Base-by-base conservation (phyloP, 2,113 vertebrate species). In the Scomber japonicus region DNA sequence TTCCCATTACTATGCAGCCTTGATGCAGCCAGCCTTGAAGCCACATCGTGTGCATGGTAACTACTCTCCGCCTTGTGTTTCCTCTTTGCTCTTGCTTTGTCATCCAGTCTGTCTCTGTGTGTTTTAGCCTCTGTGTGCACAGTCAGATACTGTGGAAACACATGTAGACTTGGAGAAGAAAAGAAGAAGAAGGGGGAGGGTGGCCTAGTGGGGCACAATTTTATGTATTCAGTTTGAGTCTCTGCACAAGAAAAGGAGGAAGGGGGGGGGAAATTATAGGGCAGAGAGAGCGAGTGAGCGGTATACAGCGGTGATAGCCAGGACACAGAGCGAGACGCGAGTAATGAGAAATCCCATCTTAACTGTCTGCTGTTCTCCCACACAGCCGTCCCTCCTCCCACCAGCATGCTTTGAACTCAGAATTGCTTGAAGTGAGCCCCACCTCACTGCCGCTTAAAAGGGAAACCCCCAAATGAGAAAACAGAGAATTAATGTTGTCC, bases 311-410 rank as follows among this genome's bases (percentile, higher is more conserved):
- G 81, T 44, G 85, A 81, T 88, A 70, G 86, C 81, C 86, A 13
- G 90, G 73, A 81, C 87, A 80, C 81, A 14, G 90, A 91, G 90
- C 79, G 80, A 91, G 85, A 80, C 69, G 66, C 50, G n/a, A 70
- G 88, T 91, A 94, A 94, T 93, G 93, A 93, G 90, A 92, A 92
- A 89, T 91, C 86, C 83, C 82, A 83, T 89, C 83, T 79, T 80
- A 78, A 87, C 81, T 67, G 88, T 85, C 89, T 77, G 75, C 85
- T 63, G 51, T 71, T 74, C 80, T 81, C 69, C 82, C 81, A 74
- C 81, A 13, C 76, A 59, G 59, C 71, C 80, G 2, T 57, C 83
- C 72, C 66, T 66, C 80, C 81, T 79, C 69, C 89, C 80, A 67
- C 54, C 15, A 5, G 21, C 59, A 27, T 48, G 72, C 89, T 93